Percentiles rank a stretch among this genome's conserved stretches.
Conservation (phyloP, 2,888 invertebrate genomes). For the Dioctria rufipes region DNA sequence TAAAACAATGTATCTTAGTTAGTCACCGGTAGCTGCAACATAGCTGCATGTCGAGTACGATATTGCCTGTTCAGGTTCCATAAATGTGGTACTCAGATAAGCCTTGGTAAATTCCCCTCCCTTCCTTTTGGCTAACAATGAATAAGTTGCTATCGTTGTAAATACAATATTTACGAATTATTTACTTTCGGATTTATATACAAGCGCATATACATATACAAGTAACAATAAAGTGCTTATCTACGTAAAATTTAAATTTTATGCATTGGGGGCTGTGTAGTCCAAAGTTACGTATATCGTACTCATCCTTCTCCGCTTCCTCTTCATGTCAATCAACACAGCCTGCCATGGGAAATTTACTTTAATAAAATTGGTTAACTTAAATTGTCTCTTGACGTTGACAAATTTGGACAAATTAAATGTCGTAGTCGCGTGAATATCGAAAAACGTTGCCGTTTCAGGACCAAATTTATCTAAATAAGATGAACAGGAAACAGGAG, state of each 20-base stretch:
- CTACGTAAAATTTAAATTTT: not conserved
- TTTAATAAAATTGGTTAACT: conserved; percentile 1
- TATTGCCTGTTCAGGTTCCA: no score
- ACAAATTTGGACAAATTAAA: conserved; percentile 40
- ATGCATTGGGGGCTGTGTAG: not conserved
- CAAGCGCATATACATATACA: no score
- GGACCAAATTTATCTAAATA: conserved; percentile 18
- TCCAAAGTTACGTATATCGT: not conserved
- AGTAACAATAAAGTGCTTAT: not conserved
- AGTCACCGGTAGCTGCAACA: no score
- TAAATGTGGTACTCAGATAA: no score
- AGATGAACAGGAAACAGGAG: conserved; percentile 1
- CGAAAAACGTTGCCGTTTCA: not conserved
- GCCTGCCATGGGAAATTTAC: not conserved
- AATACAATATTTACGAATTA: no score
- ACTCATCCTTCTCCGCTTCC: not conserved
- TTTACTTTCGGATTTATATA: no score
- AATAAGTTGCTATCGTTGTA: no score
- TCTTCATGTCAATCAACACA: conserved; percentile 1
- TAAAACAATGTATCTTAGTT: no score
- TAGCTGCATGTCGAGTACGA: no score
- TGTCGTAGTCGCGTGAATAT: not conserved
- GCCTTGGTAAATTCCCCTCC: no score
- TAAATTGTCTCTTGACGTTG: conserved; percentile 19
- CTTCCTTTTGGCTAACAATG: no score